Conservation (phyloP, 2,113 vertebrate species). For the Pseudonaja textilis region DNA sequence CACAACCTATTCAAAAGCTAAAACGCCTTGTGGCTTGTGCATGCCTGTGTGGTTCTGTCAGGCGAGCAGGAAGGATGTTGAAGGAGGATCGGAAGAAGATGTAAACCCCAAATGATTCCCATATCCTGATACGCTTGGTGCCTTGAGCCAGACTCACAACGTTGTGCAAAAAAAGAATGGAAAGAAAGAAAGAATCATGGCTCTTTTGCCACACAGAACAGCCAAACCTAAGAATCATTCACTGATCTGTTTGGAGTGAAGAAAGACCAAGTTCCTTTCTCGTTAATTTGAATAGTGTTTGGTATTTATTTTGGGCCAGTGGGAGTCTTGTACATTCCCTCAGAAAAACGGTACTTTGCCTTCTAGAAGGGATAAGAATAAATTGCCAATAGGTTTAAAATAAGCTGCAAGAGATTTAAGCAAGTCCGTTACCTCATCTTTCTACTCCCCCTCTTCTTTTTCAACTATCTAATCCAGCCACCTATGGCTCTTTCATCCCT, state of each 20-base stretch:
- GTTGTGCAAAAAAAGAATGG: neutral
- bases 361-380: neutral
- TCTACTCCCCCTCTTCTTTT: neutral
- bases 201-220: neutral
- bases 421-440: neutral
- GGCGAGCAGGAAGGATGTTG: neutral
- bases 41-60: neutral
- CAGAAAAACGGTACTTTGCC: neutral
- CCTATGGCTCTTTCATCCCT: too few relatives aligned
- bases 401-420: neutral
- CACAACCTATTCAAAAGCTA: neutral
- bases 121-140: neutral
- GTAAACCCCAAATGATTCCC: neutral
- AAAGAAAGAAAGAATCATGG: too few relatives aligned
- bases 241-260: neutral
- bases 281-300: neutral
- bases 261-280: neutral
- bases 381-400: neutral
- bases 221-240: neutral
- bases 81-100: neutral
- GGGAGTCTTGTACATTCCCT: neutral
- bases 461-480: neutral
- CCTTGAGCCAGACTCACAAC: neutral
- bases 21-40: neutral
- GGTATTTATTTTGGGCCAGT: neutral